phyloP scores from a whole-genome alignment of 1,140 invertebrate genomes.

The Atopsyche davidsoni region DNA sequence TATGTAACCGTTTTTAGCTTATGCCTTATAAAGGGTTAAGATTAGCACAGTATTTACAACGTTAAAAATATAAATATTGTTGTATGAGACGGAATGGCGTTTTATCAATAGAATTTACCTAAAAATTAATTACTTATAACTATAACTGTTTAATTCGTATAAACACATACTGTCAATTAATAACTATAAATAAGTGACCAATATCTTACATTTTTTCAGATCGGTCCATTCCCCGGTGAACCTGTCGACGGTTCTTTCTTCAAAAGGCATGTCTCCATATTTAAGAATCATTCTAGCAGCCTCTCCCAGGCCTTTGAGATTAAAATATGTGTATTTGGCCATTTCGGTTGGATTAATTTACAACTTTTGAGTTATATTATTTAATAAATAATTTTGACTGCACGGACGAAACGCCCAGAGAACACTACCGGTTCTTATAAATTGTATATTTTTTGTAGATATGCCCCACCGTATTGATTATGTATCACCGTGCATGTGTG shows the following conservation, averaged over 20 bases:
- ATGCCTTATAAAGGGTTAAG: background rate
- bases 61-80: background rate
- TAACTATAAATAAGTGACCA: conserved; percentile 25
- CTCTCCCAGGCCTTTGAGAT: conserved; percentile 47
- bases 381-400: no score
- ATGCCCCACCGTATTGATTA: no score
- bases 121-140: conserved; percentile 4
- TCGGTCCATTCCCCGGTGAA: conserved; percentile 34
- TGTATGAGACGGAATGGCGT: background rate
- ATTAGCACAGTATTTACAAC: background rate
- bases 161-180: background rate
- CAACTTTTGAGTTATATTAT: no score
- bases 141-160: background rate
- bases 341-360: no score
- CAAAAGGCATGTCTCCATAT: conserved; percentile 44
- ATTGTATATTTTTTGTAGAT: no score
- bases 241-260: conserved; percentile 39
- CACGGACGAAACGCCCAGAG: no score
- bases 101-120: background rate
- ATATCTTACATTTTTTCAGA: conserved; percentile 31
- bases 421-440: no score
- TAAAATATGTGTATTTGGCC: conserved; percentile 50
- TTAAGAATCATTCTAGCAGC: conserved; percentile 46
- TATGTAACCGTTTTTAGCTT: no score
- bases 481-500: no score